Conservation (phyloP, 2,113 vertebrate genomes). For the Crotophaga sulcirostris region DNA sequence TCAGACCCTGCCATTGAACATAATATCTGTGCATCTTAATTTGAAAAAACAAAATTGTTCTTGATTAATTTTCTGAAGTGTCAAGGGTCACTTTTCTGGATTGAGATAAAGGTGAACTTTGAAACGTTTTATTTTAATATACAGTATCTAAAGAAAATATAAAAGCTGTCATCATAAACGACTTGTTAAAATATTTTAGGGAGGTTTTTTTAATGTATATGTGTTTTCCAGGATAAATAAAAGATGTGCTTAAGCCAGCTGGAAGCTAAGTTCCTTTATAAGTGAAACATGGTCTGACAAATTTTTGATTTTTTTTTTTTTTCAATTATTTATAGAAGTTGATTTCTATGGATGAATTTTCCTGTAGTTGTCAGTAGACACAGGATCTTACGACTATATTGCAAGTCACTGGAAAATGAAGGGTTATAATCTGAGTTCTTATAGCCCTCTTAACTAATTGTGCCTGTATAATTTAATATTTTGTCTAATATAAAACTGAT, state of each 20-base stretch:
- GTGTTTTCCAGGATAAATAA: neutral
- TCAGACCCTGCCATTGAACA: neutral
- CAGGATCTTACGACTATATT: slow-evolving; percentile 28
- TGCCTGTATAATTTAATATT: slow-evolving; percentile 66
- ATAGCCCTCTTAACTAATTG: slow-evolving; percentile 28
- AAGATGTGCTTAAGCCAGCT: neutral
- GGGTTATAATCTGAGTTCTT: slow-evolving; percentile 3
- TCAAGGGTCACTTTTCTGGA: neutral
- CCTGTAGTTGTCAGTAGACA: neutral
- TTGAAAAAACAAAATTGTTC: neutral
- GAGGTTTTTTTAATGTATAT: neutral
- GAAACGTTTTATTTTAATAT: neutral
- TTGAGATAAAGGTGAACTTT: neutral
- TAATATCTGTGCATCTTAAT: neutral
- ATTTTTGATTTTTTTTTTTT: neutral
- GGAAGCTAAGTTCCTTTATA: neutral
- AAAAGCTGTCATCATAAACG: slow-evolving; percentile 24
- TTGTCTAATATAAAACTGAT: slow-evolving; percentile 45
- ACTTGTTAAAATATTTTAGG: neutral
- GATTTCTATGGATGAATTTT: neutral
- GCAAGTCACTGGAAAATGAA: slow-evolving; percentile 42
- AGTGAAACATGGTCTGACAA: neutral
- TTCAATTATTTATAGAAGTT: neutral
- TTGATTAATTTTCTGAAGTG: neutral
- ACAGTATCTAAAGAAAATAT: neutral